Base-by-base conservation (phyloP, 1,140 invertebrate genomes). In the Macrostomum lignano region DNA sequence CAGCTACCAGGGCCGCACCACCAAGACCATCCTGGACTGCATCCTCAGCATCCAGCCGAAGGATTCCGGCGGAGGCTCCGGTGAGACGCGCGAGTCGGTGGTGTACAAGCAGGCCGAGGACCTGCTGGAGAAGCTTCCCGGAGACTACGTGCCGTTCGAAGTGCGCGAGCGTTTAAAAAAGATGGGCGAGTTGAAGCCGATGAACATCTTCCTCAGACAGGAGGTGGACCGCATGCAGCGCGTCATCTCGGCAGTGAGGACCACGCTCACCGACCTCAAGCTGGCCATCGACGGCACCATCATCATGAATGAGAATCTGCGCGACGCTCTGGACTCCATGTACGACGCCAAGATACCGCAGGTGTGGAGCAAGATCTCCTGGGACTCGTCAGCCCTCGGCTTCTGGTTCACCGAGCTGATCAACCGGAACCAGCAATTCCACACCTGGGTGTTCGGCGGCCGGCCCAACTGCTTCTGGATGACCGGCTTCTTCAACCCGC, bases 401-500 rank as follows among this genome's bases (percentile, higher is more conserved):
- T 91, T 91, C 59, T 93, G 84, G 82, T 88, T 86, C 47, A 86
- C 79, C 0, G 84, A 93, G 51, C 62, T 93, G 9, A 54, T 88
- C 35, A 81, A 88, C 53, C 55, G 73, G 26, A 78, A 84, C 52
- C 58, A 62, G 28, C 55, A 60, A 43, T 58, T 57, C 45, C 37
- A 44, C 29, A 41, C 40, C 26, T 60, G 57, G 57, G 46, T 55
- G 35, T 56, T 53, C 28, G 66, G 70, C 38, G 76, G 74, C 17
- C 63, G 73, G 41, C 79, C 41, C 62, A 67, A 52, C 40, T 68
- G 72, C 0, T 93, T 88, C 60, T 93, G 82, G 82, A 84, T 91
- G 75, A 86, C 81, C 1, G 82, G 82, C 13, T 91, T 93, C 54
- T 91, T 91, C 51, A 91, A 91, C 60, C 78, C 81, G 2, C 82